These are phyloP conservation scores for Dromas ardeola DNA, from an alignment of 2,113 vertebrate genomes.

Conservation along the genomic window DNA sequence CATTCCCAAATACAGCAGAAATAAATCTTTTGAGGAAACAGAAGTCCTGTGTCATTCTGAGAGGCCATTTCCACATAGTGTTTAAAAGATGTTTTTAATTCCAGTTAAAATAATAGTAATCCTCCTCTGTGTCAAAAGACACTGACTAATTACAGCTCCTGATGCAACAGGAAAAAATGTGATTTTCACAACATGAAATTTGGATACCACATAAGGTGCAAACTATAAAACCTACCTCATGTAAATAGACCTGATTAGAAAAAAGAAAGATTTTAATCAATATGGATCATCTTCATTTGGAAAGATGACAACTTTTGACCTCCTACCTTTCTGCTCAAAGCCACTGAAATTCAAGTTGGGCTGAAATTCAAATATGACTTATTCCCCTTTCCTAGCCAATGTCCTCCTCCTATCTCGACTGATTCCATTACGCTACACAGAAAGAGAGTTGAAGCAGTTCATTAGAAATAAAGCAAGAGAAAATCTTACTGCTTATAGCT, in stretches of 20 bases:
- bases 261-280: not conserved
- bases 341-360: not conserved
- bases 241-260: not conserved
- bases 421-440: not conserved
- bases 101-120: not conserved
- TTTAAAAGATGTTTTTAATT: not conserved
- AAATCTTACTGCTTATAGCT: not conserved
- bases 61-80: fast-evolving
- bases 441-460: not conserved
- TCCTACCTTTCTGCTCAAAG: not conserved
- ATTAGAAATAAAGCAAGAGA: not conserved
- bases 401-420: not conserved
- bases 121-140: not conserved
- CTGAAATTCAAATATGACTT: not conserved
- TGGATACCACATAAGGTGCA: not conserved
- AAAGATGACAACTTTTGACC: not conserved
- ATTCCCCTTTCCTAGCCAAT: not conserved
- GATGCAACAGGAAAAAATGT: not conserved
- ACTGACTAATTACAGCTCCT: not conserved
- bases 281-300: not conserved
- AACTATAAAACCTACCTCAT: not conserved
- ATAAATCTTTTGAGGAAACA: not conserved
- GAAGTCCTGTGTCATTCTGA: not conserved
- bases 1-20: not conserved
- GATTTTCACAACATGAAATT: not conserved